phyloP scores from a whole-genome alignment of 2,113 vertebrate genomes.

The Platysteira castanea region DNA sequence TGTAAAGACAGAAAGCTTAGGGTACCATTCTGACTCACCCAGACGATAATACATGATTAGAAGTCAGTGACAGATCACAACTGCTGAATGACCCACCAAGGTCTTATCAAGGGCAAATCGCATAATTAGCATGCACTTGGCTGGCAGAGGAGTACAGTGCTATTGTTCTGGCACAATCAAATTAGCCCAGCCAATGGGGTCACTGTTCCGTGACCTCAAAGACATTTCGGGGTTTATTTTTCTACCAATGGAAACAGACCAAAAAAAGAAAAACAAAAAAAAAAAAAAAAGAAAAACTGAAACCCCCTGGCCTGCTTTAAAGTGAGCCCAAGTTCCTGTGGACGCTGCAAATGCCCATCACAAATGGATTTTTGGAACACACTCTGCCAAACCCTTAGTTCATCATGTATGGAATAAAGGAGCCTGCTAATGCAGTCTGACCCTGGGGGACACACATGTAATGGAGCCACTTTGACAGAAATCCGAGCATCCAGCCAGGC shows the following conservation, averaged over 20 bases:
- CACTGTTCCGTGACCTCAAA: conserved; percentile 86
- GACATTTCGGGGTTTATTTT: conserved; percentile 72
- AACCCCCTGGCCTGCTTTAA: not conserved
- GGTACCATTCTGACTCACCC: conserved; percentile 88
- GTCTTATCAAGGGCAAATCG: conserved; percentile 91
- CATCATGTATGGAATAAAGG: conserved; percentile 62
- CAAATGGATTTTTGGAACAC: conserved; percentile 46
- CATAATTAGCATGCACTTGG: conserved; percentile 96
- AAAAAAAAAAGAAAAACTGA: accelerated
- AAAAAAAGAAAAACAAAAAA: not conserved
- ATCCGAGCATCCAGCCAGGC: conserved; percentile 61
- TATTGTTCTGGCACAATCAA: conserved; percentile 95
- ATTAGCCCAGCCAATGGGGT: conserved; percentile 94
- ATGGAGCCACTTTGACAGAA: conserved; percentile 73
- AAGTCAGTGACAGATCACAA: conserved; percentile 99
- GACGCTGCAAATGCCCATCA: not conserved
- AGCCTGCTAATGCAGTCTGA: conserved; percentile 69
- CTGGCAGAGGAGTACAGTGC: conserved; percentile 81
- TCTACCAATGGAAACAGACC: not conserved
- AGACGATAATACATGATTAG: conserved; percentile 97
- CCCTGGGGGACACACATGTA: conserved; percentile 70
- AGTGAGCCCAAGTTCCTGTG: not conserved
- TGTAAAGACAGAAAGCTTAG: conserved; percentile 84
- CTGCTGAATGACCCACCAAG: conserved; percentile 95
- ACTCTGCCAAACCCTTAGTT: conserved; percentile 49